Percentiles rank a stretch among this genome's conserved stretches.
Conservation (phyloP, 2,113 vertebrate genomes). For the Xyrauchen texanus region DNA sequence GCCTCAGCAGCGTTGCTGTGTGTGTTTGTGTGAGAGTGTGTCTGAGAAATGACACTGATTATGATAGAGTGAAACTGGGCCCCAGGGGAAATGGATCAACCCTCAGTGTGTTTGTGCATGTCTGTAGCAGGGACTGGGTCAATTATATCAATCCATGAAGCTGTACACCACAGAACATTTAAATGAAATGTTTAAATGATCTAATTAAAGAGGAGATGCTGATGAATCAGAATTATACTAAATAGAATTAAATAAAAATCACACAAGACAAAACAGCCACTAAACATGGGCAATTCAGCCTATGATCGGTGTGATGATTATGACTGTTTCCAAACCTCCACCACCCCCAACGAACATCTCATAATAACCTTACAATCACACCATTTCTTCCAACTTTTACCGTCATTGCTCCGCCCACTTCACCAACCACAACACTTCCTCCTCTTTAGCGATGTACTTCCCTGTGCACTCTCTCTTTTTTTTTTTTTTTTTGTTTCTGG, state of each 20-base stretch:
- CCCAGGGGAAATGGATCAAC: constrained; percentile 55
- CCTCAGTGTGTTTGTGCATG: constrained; percentile 32
- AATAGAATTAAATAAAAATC: neutral
- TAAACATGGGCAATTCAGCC: neutral
- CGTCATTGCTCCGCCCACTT: constrained; percentile 19
- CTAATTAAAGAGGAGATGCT: constrained; percentile 34
- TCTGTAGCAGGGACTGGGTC: constrained; percentile 42
- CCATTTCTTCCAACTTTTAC: constrained; percentile 22
- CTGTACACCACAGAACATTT: constrained; percentile 23
- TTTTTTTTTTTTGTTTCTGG: neutral
- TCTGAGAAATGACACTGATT: constrained; percentile 44
- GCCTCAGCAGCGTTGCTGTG: constrained; percentile 21
- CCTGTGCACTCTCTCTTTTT: neutral
- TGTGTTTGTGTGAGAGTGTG: constrained; percentile 8
- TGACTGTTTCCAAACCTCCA: neutral
- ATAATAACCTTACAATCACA: neutral
- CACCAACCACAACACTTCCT: constrained; percentile 23
- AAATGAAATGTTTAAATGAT: constrained; percentile 39
- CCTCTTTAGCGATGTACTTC: neutral
- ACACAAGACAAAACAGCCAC: neutral
- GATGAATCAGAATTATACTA: constrained; percentile 11
- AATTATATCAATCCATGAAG: constrained; percentile 41
- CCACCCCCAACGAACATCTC: no score
- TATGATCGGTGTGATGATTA: neutral
- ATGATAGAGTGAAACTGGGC: constrained; percentile 55